phyloP scores from a whole-genome alignment of 2,113 vertebrate genomes.

The Dendrocopos noguchii region DNA sequence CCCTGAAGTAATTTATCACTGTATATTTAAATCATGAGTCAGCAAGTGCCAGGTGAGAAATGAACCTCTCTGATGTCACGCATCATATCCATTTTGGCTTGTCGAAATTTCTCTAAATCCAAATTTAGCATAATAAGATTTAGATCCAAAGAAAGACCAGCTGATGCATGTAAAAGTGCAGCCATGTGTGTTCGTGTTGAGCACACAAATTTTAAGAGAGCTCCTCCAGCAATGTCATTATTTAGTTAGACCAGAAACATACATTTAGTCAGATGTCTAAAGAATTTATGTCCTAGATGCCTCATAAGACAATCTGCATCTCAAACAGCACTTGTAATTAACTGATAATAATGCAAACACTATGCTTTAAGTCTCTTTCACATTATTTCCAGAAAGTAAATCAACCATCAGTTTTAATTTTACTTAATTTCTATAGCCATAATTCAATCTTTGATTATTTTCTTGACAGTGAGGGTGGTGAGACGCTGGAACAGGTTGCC shows the following conservation, averaged over 20 bases:
- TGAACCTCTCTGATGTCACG: neutral
- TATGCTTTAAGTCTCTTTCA: neutral
- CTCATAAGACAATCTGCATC: neutral
- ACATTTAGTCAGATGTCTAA: neutral
- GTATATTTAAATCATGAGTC: constrained; percentile 23
- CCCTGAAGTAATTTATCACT: constrained; percentile 4
- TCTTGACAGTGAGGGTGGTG: neutral
- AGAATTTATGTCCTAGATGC: neutral
- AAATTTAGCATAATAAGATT: neutral
- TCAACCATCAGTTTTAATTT: neutral
- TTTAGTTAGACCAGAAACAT: neutral
- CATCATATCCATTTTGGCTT: neutral
- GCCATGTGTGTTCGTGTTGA: neutral
- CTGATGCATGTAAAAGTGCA: neutral
- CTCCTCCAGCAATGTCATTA: neutral
- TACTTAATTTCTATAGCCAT: neutral
- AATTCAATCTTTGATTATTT: constrained; percentile 46
- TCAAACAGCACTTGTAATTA: neutral
- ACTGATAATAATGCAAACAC: neutral
- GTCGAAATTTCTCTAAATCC: neutral
- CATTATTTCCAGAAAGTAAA: constrained; percentile 32
- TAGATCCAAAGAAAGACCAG: neutral
- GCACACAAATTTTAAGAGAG: neutral
- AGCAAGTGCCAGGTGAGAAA: constrained; percentile 13
- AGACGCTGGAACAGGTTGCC: too few relatives aligned